phyloP scores from a whole-genome alignment of 2,888 invertebrate genomes.

The Andrena camellia region DNA sequence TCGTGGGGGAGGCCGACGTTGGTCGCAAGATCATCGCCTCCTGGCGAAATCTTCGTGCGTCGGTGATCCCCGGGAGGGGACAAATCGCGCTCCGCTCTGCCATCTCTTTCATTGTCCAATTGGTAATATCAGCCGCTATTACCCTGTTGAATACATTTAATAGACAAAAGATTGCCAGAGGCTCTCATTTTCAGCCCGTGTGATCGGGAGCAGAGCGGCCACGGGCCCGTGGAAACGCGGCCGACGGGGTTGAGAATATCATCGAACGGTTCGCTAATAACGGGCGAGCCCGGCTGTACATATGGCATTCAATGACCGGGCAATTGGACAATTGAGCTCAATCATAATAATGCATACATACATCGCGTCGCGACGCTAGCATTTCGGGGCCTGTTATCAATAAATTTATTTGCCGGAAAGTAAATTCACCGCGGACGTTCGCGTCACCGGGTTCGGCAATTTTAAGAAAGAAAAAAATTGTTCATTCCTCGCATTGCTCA shows the following conservation, averaged over 20 bases:
- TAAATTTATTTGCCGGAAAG: conserved; percentile 63
- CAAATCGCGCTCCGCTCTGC: conserved; percentile 75
- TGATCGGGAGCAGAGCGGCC: conserved; percentile 4
- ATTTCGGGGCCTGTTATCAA: conserved; percentile 56
- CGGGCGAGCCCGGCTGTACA: conserved; percentile 66
- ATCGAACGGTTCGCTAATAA: conserved; percentile 77
- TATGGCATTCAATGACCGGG: conserved; percentile 83
- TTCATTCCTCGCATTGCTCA: not conserved
- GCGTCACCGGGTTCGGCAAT: conserved; percentile 14
- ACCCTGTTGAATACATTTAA: conserved; percentile 82
- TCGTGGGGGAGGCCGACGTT: not conserved
- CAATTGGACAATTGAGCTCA: conserved; percentile 85
- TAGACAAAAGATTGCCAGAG: conserved; percentile 82
- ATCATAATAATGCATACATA: conserved; percentile 82
- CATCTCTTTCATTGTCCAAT: conserved; percentile 83
- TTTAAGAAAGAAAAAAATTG: not conserved
- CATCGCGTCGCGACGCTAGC: conserved; percentile 49
- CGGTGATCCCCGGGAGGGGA: conserved; percentile 49
- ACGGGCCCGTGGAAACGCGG: conserved; percentile 67
- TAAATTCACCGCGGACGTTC: conserved; percentile 43
- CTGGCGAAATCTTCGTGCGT: conserved; percentile 60
- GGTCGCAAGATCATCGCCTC: conserved; percentile 40
- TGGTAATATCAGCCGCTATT: conserved; percentile 82
- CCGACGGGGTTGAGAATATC: conserved; percentile 70
- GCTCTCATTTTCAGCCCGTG: conserved; percentile 75